Conservation (phyloP, 1,140 invertebrate genomes). For the Ceratitis capitata region DNA sequence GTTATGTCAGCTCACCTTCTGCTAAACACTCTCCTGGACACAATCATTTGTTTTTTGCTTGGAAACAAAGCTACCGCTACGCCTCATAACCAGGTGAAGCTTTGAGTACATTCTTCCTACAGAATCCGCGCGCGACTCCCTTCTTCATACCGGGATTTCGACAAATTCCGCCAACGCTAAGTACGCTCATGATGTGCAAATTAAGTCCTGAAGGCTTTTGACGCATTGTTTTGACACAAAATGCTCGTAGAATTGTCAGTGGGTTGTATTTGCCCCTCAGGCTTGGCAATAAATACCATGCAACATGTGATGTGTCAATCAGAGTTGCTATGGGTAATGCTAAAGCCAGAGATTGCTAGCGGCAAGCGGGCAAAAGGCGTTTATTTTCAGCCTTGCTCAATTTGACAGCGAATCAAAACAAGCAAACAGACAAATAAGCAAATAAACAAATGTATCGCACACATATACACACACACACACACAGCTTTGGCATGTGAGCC, state of each 20-base stretch:
- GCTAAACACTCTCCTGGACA: too few species aligned
- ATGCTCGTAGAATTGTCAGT: background rate
- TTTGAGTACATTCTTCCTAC: too few species aligned
- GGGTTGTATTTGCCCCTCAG: background rate
- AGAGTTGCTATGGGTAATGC: background rate
- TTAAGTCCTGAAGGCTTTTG: slow-evolving; percentile 12
- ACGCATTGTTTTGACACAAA: slow-evolving; percentile 11
- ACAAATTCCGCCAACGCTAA: too few species aligned
- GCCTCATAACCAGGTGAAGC: too few species aligned
- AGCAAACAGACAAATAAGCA: background rate
- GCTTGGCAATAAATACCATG: background rate
- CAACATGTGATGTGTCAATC: background rate
- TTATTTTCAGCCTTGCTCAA: background rate
- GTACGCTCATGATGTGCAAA: background rate
- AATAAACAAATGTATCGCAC: background rate
- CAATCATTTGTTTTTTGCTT: too few species aligned
- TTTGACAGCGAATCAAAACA: slow-evolving; percentile 13
- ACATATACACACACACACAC: background rate
- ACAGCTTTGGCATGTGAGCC: background rate
- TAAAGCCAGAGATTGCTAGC: background rate
- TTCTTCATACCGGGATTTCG: too few species aligned
- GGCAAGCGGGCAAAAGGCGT: background rate
- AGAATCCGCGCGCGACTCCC: too few species aligned
- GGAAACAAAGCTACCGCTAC: too few species aligned
- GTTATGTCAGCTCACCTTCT: too few species aligned